phyloP scores from a whole-genome alignment of 2,888 invertebrate genomes.

The Tribolium freemani region DNA sequence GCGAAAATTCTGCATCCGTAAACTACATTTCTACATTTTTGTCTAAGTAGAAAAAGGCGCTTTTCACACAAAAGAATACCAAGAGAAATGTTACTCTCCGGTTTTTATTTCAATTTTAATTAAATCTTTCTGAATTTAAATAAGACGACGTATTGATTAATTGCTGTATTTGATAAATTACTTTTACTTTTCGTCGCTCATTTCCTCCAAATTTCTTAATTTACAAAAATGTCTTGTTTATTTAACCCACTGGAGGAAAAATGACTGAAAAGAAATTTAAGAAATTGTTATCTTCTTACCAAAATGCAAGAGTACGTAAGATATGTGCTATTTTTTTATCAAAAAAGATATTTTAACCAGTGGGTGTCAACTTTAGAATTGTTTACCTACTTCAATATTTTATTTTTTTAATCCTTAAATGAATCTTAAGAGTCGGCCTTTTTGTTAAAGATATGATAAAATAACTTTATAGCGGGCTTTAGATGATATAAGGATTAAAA shows the following conservation, averaged over 20 bases:
- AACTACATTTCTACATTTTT: no score
- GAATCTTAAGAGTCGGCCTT: neutral
- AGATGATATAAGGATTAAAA: neutral
- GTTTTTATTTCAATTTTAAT: constrained; percentile 12
- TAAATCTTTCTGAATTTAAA: constrained; percentile 19
- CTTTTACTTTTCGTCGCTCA: neutral
- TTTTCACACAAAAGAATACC: no score
- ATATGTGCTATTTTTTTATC: no score
- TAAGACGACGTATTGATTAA: neutral
- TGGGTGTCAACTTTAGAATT: no score
- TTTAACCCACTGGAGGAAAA: neutral
- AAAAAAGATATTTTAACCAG: no score
- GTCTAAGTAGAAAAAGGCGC: no score
- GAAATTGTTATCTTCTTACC: no score
- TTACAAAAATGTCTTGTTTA: neutral
- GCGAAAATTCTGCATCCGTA: no score
- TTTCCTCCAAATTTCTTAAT: neutral
- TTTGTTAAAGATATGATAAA: neutral
- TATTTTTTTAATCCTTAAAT: no score
- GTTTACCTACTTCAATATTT: no score
- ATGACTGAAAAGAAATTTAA: no score
- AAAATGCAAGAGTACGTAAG: no score
- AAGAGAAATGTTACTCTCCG: neutral
- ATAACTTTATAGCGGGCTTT: neutral
- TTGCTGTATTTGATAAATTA: neutral